Evolutionary conservation across 2,888 invertebrate species (phyloP).

Genomic region (Proisotoma minuta): DNA sequence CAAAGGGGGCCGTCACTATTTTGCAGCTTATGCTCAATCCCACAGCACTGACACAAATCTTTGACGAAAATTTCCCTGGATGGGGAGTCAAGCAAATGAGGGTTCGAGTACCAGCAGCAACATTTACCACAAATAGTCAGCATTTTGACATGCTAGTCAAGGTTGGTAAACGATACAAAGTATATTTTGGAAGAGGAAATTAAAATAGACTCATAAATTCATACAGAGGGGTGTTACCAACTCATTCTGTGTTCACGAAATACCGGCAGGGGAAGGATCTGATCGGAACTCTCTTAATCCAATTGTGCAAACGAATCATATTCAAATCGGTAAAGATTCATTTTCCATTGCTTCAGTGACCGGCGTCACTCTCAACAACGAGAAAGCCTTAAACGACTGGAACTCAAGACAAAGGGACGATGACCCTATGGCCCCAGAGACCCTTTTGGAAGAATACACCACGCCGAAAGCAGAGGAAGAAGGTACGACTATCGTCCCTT

Average conservation of each 20-base stretch:
- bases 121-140: conserved; percentile 35
- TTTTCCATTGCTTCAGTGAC: conserved; percentile 35
- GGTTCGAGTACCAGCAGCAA: conserved; percentile 30
- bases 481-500: background rate
- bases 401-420: conserved; percentile 2
- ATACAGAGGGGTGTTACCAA: conserved; percentile 28
- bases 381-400: conserved; percentile 16
- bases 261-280: conserved; percentile 16
- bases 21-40: conserved; percentile 39
- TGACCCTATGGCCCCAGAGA: conserved; percentile 1
- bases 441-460: conserved; percentile 10
- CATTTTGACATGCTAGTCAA: conserved; percentile 37
- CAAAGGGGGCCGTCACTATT: conserved; percentile 37
- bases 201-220: too few relatives aligned
- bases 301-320: conserved; percentile 39
- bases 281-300: conserved; percentile 33
- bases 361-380: conserved; percentile 32
- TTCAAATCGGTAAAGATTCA: conserved; percentile 29
- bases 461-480: conserved; percentile 14
- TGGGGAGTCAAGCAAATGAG: conserved; percentile 39
- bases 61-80: conserved; percentile 40
- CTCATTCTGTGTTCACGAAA: conserved; percentile 37
- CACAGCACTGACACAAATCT: conserved; percentile 37
- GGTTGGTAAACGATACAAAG: conserved; percentile 1
- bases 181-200: background rate